phyloP scores from a whole-genome alignment of 1,140 invertebrate genomes.

The Bombus pascuorum region DNA sequence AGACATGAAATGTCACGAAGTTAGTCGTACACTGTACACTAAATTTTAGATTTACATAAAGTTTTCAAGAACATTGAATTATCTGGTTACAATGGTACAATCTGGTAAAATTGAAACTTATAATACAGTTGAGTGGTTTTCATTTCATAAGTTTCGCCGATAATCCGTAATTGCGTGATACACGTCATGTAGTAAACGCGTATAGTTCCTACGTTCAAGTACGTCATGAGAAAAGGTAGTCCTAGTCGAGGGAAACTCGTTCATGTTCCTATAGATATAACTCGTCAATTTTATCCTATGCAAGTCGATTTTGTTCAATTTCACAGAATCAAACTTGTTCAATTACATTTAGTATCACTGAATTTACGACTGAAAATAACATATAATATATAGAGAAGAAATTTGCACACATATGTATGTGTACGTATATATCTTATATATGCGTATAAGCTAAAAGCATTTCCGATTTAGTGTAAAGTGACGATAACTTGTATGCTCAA shows the following conservation, averaged over 20 bases:
- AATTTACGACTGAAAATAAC: constrained; percentile 25
- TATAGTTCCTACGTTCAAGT: neutral
- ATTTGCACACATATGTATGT: neutral
- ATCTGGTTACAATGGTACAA: neutral
- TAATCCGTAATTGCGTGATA: neutral
- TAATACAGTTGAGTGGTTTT: constrained; percentile 17
- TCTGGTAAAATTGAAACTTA: constrained; percentile 26
- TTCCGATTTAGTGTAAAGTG: constrained; percentile 70
- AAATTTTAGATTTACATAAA: constrained; percentile 63
- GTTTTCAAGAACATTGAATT: constrained; percentile 43
- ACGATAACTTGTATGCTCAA: constrained; percentile 70
- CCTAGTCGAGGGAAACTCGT: too few relatives aligned
- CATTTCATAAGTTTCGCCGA: constrained; percentile 6
- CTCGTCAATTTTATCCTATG: neutral
- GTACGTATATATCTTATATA: neutral
- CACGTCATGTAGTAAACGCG: neutral
- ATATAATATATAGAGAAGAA: constrained; percentile 20
- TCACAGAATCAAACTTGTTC: constrained; percentile 21
- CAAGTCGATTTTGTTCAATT: constrained; percentile 10
- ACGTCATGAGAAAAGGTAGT: too few relatives aligned
- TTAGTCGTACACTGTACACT: constrained; percentile 74
- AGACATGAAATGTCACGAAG: constrained; percentile 68
- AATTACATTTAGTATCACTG: constrained; percentile 5
- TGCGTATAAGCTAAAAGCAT: constrained; percentile 31
- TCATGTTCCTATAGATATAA: neutral